These are phyloP conservation scores for Pachymerium ferrugineum DNA, from an alignment of 2,888 invertebrate genomes.

Conservation along the genomic window DNA sequence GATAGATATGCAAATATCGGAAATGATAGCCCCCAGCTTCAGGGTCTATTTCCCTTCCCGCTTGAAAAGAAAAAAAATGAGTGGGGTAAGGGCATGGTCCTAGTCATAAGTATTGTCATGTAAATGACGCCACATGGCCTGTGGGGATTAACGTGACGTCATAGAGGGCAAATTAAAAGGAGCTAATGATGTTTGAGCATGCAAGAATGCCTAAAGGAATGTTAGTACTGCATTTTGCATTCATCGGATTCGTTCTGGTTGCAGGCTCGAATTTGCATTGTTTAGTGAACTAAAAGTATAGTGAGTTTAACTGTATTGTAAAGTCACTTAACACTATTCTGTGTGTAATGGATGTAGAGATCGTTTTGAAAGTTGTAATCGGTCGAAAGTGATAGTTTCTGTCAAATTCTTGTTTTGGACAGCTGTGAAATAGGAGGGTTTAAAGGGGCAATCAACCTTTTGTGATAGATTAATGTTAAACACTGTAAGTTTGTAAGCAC, in stretches of 20 bases:
- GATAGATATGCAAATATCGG: slow-evolving; percentile 5
- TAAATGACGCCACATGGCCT: slow-evolving; percentile 9
- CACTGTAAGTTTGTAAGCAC: no score
- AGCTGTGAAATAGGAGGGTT: no score
- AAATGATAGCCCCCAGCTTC: neutral
- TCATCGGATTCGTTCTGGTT: neutral
- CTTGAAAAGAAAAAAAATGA: neutral
- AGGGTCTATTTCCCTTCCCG: neutral
- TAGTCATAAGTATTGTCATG: neutral
- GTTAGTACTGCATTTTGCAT: slow-evolving; percentile 11
- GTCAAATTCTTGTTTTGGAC: no score
- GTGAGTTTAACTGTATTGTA: no score
- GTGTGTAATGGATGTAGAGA: no score
- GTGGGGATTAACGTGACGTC: slow-evolving; percentile 4
- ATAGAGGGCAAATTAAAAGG: slow-evolving; percentile 6
- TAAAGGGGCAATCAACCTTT: no score
- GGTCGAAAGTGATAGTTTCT: no score
- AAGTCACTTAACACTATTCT: no score
- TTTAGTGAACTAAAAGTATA: no score
- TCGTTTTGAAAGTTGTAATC: no score
- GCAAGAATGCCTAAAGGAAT: slow-evolving; percentile 18
- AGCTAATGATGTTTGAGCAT: slow-evolving; percentile 10
- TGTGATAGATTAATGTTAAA: no score
- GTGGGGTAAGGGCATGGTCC: neutral
- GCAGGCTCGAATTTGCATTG: neutral